Percentiles rank a stretch among this genome's conserved stretches.
These are phyloP conservation scores for Trochalopteron elliotii DNA, from an alignment of 2,113 vertebrate species.

Conservation along the genomic window DNA sequence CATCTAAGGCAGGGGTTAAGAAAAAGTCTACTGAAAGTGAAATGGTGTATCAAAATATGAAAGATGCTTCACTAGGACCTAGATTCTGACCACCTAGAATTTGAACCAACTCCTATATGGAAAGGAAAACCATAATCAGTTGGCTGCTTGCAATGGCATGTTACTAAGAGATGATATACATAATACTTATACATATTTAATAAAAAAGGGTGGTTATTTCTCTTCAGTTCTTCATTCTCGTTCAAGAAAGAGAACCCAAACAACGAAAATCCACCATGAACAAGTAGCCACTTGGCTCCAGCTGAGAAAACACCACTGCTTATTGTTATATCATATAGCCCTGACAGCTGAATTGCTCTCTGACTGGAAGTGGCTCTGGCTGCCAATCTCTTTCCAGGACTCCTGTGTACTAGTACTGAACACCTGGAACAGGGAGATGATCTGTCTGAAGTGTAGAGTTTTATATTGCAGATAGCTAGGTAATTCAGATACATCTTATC, in stretches of 20 bases:
- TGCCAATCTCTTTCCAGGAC: not conserved
- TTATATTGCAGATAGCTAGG: not conserved
- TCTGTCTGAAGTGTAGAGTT: not conserved
- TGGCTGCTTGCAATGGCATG: not conserved
- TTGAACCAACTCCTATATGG: not conserved
- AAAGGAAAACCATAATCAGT: not conserved
- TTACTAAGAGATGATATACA: not conserved
- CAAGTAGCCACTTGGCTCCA: not conserved
- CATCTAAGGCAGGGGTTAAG: not conserved
- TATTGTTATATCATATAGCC: not conserved
- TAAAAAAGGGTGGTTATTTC: not conserved
- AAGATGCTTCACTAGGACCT: not conserved
- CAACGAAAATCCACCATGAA: not conserved
- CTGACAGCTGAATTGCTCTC: not conserved
- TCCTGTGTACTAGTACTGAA: not conserved
- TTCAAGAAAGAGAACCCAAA: not conserved
- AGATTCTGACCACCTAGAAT: not conserved
- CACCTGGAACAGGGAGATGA: not conserved
- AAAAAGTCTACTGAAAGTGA: not conserved
- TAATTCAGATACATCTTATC: not conserved
- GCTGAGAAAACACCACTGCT: not conserved
- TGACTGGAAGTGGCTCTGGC: not conserved
- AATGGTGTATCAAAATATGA: not conserved
- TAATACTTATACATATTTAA: not conserved
- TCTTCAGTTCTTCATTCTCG: not conserved